Evolutionary conservation across 2,888 invertebrate species (phyloP).

Genomic region (Drosophila austrosaltans): DNA sequence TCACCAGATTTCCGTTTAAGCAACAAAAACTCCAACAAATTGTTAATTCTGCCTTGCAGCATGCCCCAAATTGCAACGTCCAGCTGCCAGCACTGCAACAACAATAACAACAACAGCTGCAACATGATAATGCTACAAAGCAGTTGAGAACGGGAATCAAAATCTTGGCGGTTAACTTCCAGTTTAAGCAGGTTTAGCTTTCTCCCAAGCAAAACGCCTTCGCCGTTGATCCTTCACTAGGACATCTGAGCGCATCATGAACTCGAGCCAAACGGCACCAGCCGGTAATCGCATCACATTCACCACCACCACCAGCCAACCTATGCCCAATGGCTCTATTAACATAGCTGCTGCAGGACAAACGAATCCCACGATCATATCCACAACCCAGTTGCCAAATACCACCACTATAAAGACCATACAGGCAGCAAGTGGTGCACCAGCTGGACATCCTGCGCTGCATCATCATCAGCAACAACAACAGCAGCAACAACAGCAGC

Average conservation of each 20-base stretch:
- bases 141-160: conserved; percentile 2
- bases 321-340: conserved; percentile 89
- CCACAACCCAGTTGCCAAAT: conserved; percentile 84
- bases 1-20: conserved; percentile 24
- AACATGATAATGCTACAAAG: conserved; percentile 31
- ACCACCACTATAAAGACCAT: conserved; percentile 83
- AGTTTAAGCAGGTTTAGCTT: conserved; percentile 14
- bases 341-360: conserved; percentile 85
- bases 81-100: conserved; percentile 40
- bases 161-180: conserved; percentile 16
- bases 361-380: conserved; percentile 80
- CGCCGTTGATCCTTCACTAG: conserved; percentile 18
- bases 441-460: conserved; percentile 69
- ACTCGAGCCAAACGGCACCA: conserved; percentile 81
- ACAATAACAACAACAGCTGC: conserved; percentile 31
- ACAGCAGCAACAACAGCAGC: conserved; percentile 60
- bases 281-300: conserved; percentile 86
- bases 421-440: conserved; percentile 76
- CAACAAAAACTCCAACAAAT: conserved; percentile 53
- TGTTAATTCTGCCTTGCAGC: conserved; percentile 57
- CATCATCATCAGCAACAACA: conserved; percentile 60
- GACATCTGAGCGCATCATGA: conserved; percentile 64
- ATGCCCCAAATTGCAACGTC: conserved; percentile 54
- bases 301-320: conserved; percentile 85
- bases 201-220: conserved; percentile 23